Percentiles rank a stretch among this genome's conserved stretches.
phyloP scores from a whole-genome alignment of 2,888 invertebrate species.

The Parnassius smintheus region DNA sequence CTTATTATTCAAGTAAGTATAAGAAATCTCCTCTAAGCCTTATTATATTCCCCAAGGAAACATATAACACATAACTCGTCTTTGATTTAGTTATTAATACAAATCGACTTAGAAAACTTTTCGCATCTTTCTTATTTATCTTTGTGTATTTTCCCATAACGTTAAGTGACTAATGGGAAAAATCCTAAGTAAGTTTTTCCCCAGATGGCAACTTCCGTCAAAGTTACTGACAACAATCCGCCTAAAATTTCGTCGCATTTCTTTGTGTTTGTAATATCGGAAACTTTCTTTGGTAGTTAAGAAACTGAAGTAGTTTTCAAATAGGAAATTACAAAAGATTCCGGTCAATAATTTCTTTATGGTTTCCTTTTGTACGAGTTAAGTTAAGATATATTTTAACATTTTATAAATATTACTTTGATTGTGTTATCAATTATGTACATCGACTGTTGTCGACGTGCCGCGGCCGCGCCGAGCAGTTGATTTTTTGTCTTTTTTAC shows the following conservation, averaged over 20 bases:
- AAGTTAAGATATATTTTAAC: neutral
- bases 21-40: too few species aligned
- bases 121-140: neutral
- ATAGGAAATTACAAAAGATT: neutral
- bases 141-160: neutral
- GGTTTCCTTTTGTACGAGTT: neutral
- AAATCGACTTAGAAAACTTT: neutral
- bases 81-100: too few species aligned
- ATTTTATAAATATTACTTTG: too few species aligned
- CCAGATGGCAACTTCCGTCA: neutral
- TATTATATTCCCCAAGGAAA: too few species aligned
- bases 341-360: neutral
- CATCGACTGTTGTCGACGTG: too few species aligned
- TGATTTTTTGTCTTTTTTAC: too few species aligned
- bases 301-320: neutral
- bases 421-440: too few species aligned
- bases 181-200: neutral
- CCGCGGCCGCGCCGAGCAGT: too few species aligned
- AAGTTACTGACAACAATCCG: neutral
- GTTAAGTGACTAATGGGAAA: neutral
- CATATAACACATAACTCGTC: too few species aligned
- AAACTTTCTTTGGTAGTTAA: neutral
- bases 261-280: constrained; percentile 1
- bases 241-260: neutral
- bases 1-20: too few species aligned